phyloP scores from a whole-genome alignment of 2,113 vertebrate species.

The Boleophthalmus pectinirostris region DNA sequence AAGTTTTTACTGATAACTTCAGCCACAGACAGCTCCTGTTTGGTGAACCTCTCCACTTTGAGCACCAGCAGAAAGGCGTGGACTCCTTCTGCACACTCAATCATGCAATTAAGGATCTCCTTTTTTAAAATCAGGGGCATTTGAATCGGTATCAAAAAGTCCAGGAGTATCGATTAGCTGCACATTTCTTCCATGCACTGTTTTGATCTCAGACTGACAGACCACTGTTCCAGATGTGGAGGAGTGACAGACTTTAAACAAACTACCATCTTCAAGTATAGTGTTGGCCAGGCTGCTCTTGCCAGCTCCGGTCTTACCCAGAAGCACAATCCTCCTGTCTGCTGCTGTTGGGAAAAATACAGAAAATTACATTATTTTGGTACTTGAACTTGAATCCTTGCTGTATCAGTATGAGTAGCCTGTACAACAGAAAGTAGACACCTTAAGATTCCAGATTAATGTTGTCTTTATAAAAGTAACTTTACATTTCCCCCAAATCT shows the following conservation, averaged over 20 bases:
- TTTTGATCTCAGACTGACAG: fast-evolving
- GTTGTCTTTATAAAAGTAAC: too few species aligned
- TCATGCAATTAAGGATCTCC: constrained; percentile 7
- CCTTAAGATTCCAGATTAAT: too few species aligned
- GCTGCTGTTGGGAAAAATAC: neutral
- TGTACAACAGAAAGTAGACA: too few species aligned
- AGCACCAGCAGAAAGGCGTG: constrained; percentile 34
- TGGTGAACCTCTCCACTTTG: constrained; percentile 8
- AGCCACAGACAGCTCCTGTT: neutral
- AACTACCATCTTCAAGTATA: neutral
- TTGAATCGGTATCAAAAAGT: constrained; percentile 7
- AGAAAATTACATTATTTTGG: too few species aligned
- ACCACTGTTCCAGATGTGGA: neutral
- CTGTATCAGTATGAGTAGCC: too few species aligned
- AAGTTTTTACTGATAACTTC: neutral
- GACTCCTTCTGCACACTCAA: constrained; percentile 9
- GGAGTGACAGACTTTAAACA: neutral
- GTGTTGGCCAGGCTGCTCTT: constrained; percentile 23
- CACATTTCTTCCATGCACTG: neutral
- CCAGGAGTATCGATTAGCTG: constrained; percentile 35
- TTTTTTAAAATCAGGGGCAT: neutral
- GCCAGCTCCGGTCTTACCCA: constrained; percentile 35
- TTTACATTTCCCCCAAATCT: too few species aligned
- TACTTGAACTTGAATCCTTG: too few species aligned
- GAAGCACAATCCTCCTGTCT: constrained; percentile 14